phyloP scores from a whole-genome alignment of 2,113 vertebrate species.

The Pelodiscus sinensis region DNA sequence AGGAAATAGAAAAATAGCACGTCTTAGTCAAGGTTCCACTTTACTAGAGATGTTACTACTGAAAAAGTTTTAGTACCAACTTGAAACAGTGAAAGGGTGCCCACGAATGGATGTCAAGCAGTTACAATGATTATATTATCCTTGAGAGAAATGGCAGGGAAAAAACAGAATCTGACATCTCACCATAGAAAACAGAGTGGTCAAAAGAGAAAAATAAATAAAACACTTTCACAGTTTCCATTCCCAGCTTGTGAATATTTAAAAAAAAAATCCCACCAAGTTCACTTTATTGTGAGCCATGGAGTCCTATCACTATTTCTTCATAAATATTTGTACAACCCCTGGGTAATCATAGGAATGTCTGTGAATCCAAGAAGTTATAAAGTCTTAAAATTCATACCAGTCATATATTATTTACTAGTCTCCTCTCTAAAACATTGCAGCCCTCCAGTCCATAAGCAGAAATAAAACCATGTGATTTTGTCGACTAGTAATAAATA shows the following conservation, averaged over 20 bases:
- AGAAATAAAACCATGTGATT: not conserved
- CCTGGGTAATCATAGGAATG: rapidly evolving
- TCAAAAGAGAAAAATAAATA: not conserved
- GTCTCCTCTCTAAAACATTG: not conserved
- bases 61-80: not conserved
- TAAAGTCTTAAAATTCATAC: not conserved
- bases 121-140: not conserved
- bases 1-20: not conserved
- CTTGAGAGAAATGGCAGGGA: not conserved
- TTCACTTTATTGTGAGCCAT: not conserved
- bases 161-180: not conserved
- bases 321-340: not conserved
- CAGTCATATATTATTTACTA: rapidly evolving
- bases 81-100: not conserved
- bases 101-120: not conserved
- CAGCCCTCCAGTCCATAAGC: not conserved
- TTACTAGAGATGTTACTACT: not conserved
- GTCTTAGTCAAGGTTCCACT: not conserved
- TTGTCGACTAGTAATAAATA: not conserved
- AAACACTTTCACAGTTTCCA: rapidly evolving
- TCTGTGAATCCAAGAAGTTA: not conserved
- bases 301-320: not conserved
- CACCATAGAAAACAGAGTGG: not conserved
- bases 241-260: not conserved
- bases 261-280: not conserved